phyloP scores from a whole-genome alignment of 2,888 invertebrate genomes.

The Minunthozetes semirufus region DNA sequence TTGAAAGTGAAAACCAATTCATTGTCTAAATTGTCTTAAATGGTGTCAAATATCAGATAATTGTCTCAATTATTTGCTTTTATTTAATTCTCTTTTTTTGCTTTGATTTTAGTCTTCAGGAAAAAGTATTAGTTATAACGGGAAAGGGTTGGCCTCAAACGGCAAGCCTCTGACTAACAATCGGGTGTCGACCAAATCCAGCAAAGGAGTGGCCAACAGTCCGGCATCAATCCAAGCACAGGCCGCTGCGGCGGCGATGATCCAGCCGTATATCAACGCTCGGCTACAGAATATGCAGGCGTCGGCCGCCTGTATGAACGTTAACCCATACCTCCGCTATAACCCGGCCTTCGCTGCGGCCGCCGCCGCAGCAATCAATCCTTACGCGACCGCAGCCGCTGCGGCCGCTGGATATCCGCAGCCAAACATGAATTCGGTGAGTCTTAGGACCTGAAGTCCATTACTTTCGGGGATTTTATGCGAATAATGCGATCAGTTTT shows the following conservation, averaged over 20 bases:
- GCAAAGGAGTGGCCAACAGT: not conserved
- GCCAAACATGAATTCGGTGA: not conserved
- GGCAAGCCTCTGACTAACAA: not conserved
- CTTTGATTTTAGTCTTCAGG: not conserved
- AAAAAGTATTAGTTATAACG: not conserved
- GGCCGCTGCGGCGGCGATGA: not conserved
- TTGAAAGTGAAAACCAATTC: too few relatives aligned
- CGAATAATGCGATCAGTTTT: too few relatives aligned
- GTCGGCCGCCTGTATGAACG: not conserved
- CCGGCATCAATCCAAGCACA: not conserved
- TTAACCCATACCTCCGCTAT: not conserved
- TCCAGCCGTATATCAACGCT: not conserved
- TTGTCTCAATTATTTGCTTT: not conserved
- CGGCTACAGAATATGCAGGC: not conserved
- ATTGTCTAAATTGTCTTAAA: too few relatives aligned
- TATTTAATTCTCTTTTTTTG: not conserved
- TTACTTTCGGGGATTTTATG: not conserved
- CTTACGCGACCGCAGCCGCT: not conserved
- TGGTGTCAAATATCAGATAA: too few relatives aligned
- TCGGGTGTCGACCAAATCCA: not conserved
- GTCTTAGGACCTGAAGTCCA: not conserved
- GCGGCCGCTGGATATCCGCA: not conserved
- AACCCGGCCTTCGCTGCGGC: constrained; percentile 4
- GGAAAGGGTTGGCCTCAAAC: not conserved
- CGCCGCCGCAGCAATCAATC: constrained; percentile 11